Evolutionary conservation across 2,113 vertebrate genomes (phyloP).

Genomic region (Actenoides hombroni): DNA sequence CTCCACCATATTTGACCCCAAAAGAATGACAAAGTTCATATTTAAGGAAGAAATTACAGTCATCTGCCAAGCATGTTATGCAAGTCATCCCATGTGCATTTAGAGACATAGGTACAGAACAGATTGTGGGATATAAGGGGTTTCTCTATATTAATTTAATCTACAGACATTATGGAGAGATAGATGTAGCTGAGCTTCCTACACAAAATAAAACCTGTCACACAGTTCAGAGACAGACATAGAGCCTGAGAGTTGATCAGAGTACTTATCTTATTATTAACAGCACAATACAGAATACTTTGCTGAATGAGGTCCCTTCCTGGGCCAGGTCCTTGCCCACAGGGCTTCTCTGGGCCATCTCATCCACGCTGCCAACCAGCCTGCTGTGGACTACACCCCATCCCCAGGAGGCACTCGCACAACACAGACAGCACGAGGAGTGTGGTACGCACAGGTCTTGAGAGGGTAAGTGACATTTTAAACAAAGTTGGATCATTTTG

Average conservation of each 20-base stretch:
- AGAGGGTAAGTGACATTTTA: neutral
- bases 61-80: neutral
- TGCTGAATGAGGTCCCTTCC: neutral
- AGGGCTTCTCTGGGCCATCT: neutral
- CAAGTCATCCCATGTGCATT: neutral
- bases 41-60: conserved; percentile 6
- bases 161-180: neutral
- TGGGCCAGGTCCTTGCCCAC: neutral
- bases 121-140: neutral
- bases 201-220: neutral
- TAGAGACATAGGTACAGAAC: neutral
- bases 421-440: accelerated
- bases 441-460: neutral
- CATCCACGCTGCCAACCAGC: neutral
- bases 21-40: neutral
- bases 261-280: neutral
- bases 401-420: neutral
- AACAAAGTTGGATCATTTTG: neutral
- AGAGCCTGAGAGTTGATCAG: neutral
- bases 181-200: neutral
- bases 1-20: neutral
- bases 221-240: neutral
- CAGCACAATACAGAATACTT: neutral
- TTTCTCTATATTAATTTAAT: neutral
- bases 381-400: neutral